These are phyloP conservation scores for Callaeas wilsoni DNA, from an alignment of 2,113 vertebrate species.

Conservation along the genomic window DNA sequence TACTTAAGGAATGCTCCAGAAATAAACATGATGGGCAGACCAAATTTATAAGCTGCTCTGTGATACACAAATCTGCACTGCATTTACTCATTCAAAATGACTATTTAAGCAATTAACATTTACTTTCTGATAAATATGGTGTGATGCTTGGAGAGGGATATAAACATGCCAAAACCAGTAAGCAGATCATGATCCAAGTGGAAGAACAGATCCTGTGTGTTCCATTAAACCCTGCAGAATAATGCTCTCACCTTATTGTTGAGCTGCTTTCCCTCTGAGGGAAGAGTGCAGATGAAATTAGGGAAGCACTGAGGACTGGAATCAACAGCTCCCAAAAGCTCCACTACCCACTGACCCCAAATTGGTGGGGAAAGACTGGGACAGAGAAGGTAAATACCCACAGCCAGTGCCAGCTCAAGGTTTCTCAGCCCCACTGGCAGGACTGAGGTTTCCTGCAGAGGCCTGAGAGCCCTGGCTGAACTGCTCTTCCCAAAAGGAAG, in stretches of 20 bases:
- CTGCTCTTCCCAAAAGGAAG: background rate
- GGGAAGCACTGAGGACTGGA: background rate
- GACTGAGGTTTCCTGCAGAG: background rate
- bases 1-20: conserved; percentile 38
- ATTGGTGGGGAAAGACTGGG: background rate
- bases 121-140: conserved; percentile 18
- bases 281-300: background rate
- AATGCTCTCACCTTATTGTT: background rate
- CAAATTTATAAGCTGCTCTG: conserved; percentile 36
- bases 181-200: background rate
- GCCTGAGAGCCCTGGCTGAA: background rate
- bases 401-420: background rate
- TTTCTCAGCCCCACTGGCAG: background rate
- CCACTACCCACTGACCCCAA: background rate
- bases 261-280: background rate
- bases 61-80: background rate
- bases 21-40: conserved; percentile 32
- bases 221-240: background rate
- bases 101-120: background rate
- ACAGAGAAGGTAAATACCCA: background rate
- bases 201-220: background rate
- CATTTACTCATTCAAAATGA: background rate
- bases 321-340: background rate
- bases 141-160: background rate
- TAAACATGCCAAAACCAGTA: conserved; percentile 14